These are phyloP conservation scores for Percopsis transmontana DNA, from an alignment of 2,113 vertebrate species.

Conservation along the genomic window DNA sequence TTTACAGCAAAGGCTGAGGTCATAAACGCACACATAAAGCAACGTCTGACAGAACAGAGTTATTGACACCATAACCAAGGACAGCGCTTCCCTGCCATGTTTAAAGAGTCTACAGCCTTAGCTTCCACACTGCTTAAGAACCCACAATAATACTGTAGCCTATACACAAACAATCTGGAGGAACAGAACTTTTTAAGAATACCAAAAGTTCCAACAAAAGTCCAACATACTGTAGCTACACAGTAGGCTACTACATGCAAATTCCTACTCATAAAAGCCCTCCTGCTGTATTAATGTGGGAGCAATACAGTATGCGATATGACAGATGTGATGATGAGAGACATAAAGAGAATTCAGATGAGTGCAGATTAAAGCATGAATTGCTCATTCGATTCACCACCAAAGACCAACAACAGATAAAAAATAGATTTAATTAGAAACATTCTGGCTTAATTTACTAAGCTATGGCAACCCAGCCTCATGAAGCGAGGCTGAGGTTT, in stretches of 20 bases:
- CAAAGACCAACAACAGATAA: too few species aligned
- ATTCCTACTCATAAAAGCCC: background rate
- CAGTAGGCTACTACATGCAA: too few species aligned
- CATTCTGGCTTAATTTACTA: too few species aligned
- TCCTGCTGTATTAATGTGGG: background rate
- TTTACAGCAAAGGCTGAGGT: background rate
- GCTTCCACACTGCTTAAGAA: background rate
- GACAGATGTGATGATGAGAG: conserved; percentile 27
- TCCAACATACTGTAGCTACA: too few species aligned
- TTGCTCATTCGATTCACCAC: conserved; percentile 1
- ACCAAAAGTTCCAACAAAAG: too few species aligned
- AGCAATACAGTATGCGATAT: background rate
- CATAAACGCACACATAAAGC: background rate
- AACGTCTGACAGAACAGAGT: background rate
- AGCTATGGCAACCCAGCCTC: too few species aligned
- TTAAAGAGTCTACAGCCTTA: background rate
- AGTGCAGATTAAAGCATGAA: conserved; percentile 26
- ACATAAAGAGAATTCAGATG: background rate
- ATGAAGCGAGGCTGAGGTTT: too few species aligned
- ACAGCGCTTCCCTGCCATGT: background rate
- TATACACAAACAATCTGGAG: too few species aligned
- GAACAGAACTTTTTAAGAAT: too few species aligned
- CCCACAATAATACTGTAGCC: too few species aligned
- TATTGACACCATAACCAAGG: background rate
- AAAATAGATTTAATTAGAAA: too few species aligned